phyloP scores from a whole-genome alignment of 2,888 invertebrate species.

The Cremastinae sp. region DNA sequence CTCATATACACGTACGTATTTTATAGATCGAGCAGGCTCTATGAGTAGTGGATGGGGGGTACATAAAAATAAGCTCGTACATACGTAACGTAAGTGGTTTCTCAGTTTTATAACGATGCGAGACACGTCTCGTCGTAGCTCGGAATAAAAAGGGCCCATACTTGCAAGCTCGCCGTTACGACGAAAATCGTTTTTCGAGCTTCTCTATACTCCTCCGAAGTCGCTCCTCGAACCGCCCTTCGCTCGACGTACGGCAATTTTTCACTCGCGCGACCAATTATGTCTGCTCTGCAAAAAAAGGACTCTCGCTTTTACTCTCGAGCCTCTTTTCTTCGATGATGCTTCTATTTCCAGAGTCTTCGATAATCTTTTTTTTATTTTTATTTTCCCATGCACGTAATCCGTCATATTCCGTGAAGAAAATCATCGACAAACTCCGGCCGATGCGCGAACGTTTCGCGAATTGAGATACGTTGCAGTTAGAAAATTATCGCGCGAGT shows the following conservation, averaged over 20 bases:
- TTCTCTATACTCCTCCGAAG: background rate
- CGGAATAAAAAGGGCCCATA: background rate
- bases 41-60: conserved; percentile 1
- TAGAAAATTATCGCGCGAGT: background rate
- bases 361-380: background rate
- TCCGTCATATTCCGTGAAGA: background rate
- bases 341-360: too few species aligned
- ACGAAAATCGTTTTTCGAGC: too few species aligned
- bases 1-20: background rate
- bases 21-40: too few species aligned
- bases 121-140: background rate
- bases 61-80: conserved; percentile 1
- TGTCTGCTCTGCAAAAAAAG: background rate
- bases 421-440: background rate
- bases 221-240: background rate
- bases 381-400: too few species aligned
- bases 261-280: conserved; percentile 1
- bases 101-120: conserved; percentile 6
- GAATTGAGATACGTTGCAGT: conserved; percentile 16
- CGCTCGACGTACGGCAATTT: background rate
- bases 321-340: background rate
- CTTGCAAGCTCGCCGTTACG: too few species aligned
- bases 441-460: background rate
- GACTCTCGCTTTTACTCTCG: too few species aligned
- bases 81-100: conserved; percentile 11